Evolutionary conservation across 1,140 invertebrate species (phyloP), one percentile per base, ranked within the genome.

Genomic region (Achroia grisella): DNA sequence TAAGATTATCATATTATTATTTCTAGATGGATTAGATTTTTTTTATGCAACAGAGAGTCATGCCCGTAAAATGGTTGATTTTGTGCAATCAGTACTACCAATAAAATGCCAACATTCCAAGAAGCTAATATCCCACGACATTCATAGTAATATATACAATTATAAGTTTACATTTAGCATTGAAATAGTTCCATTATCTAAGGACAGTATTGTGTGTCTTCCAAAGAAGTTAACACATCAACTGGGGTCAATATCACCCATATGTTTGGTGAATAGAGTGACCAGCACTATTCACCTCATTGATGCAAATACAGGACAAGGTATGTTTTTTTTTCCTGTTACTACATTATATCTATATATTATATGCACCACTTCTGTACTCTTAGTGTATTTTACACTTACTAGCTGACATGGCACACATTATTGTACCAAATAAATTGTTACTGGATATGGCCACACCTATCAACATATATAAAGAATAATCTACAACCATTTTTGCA

Each of bases 61-160:
- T 83, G 98, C 98, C 0, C 89, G 95, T 14, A 99, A 98, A 89
- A 91, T 99, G 90, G 91, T 99, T 2, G 97, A 99, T 67, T 99
- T 99, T 73, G 81, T 99, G 1, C 81, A 87, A 43, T 89, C 94
- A 10, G 93, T 97, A 48, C 89, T 99, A 37, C 98, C 98, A 1
- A 92, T 91, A 65, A 92, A 93, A 69, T 94, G 92, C 76, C 91
- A 94, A 48, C 93, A 94, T 62, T 97, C 97, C 0, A 97, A 99
- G 79, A 97, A 98, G 69, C 87, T 99, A 8, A 94, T 99, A 57
- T 99, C 98, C 1, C 98, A 99, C 71, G 98, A 99, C 85, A 94
- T 96, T 27, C 95, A 97, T 75, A 99, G 94, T 71, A 99, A 99
- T 73, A 91, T 93, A 28, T 99, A 95, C 81, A 99, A 99, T 81